phyloP scores from a whole-genome alignment of 2,888 invertebrate genomes.

The Atethmia centrago region DNA sequence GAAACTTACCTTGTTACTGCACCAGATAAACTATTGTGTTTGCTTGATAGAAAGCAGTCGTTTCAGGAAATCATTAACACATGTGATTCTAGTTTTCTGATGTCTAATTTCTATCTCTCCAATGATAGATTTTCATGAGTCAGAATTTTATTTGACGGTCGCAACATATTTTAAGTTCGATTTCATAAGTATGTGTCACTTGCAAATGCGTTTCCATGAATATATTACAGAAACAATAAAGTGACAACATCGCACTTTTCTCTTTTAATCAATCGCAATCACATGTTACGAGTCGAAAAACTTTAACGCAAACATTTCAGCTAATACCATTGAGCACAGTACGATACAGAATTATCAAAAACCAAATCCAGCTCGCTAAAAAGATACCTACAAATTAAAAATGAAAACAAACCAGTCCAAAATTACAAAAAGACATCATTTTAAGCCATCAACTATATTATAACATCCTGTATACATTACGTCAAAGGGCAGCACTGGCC shows the following conservation, averaged over 20 bases:
- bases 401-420: neutral
- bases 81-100: neutral
- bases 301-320: neutral
- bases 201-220: neutral
- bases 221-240: constrained; percentile 14
- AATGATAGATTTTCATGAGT: neutral
- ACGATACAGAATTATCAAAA: neutral
- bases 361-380: neutral
- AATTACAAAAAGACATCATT: neutral
- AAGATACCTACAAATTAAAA: neutral
- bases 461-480: neutral
- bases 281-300: neutral
- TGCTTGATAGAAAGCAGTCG: neutral
- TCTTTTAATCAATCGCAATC: constrained; percentile 6
- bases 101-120: neutral
- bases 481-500: constrained; percentile 7
- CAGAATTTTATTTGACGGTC: neutral
- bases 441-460: neutral
- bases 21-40: neutral
- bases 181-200: constrained; percentile 15
- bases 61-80: neutral
- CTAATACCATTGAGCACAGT: neutral
- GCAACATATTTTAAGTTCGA: neutral
- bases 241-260: constrained; percentile 22
- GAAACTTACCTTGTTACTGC: constrained; percentile 2